Evolutionary conservation across 2,888 invertebrate species (phyloP).

Genomic region (Hecatera dysodea): DNA sequence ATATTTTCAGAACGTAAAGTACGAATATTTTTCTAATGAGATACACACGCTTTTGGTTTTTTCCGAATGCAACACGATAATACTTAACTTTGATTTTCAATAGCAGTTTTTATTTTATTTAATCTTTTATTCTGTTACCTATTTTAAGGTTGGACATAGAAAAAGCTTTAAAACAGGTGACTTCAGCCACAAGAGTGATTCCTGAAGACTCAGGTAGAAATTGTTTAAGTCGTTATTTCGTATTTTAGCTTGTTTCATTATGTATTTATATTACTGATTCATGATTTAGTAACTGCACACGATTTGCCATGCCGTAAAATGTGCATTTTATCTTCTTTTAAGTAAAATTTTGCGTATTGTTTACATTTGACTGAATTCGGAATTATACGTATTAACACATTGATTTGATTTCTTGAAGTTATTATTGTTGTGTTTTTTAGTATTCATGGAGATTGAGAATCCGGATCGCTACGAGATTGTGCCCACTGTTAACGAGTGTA

Average conservation of each 20-base stretch:
- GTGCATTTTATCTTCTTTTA: background rate
- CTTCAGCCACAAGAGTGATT: slow-evolving; percentile 91
- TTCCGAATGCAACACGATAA: too few relatives aligned
- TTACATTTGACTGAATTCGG: too few relatives aligned
- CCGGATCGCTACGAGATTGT: slow-evolving; percentile 90
- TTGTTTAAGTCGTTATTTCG: background rate
- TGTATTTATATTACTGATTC: background rate
- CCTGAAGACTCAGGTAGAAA: slow-evolving; percentile 90
- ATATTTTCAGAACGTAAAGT: too few relatives aligned
- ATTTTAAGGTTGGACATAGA: slow-evolving; percentile 90
- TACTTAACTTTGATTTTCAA: background rate
- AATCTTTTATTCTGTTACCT: background rate
- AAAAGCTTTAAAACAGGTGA: slow-evolving; percentile 91
- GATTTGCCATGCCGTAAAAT: background rate
- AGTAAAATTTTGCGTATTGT: background rate
- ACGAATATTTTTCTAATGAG: too few relatives aligned
- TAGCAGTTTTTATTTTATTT: background rate
- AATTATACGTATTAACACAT: too few relatives aligned
- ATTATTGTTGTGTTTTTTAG: slow-evolving; percentile 74
- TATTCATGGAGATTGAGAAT: slow-evolving; percentile 92
- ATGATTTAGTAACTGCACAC: background rate
- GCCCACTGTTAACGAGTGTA: slow-evolving; percentile 93
- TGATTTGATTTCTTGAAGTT: background rate
- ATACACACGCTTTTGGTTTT: too few relatives aligned
- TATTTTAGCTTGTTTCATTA: background rate